Conservation (phyloP, 2,113 vertebrate species). For the Loxodonta africana region DNA sequence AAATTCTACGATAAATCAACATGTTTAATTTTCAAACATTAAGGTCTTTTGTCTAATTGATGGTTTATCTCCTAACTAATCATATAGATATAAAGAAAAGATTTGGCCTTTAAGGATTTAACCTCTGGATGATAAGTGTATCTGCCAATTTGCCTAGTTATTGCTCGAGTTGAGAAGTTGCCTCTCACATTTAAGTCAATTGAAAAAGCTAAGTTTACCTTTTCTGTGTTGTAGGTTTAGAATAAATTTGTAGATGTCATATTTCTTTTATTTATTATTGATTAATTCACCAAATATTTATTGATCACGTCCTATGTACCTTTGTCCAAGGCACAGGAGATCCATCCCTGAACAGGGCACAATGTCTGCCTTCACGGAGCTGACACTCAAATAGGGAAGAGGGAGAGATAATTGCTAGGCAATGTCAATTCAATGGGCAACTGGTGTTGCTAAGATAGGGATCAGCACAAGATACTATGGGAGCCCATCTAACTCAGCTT, state of each 20-base stretch:
- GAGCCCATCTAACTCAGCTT: background rate
- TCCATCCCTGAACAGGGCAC: background rate
- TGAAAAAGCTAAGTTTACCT: background rate
- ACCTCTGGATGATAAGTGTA: background rate
- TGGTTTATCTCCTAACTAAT: constrained; percentile 7
- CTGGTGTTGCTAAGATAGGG: background rate
- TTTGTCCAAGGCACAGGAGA: background rate
- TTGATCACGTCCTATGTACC: background rate
- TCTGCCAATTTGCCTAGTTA: background rate
- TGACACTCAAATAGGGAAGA: background rate
- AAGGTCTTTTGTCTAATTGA: background rate
- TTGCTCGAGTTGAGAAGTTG: background rate
- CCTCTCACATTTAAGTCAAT: background rate
- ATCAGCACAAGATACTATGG: background rate
- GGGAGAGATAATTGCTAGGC: background rate
- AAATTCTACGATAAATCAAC: background rate
- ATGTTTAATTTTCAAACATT: constrained; percentile 49
- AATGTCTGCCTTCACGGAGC: background rate
- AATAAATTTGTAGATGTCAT: background rate
- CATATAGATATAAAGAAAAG: background rate
- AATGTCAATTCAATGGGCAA: background rate
- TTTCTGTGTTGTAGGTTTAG: background rate
- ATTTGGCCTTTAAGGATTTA: background rate
- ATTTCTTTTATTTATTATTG: background rate
- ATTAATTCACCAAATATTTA: constrained; percentile 4